These are phyloP conservation scores for Myotis davidii DNA, from an alignment of 2,113 vertebrate genomes.

Conservation along the genomic window DNA sequence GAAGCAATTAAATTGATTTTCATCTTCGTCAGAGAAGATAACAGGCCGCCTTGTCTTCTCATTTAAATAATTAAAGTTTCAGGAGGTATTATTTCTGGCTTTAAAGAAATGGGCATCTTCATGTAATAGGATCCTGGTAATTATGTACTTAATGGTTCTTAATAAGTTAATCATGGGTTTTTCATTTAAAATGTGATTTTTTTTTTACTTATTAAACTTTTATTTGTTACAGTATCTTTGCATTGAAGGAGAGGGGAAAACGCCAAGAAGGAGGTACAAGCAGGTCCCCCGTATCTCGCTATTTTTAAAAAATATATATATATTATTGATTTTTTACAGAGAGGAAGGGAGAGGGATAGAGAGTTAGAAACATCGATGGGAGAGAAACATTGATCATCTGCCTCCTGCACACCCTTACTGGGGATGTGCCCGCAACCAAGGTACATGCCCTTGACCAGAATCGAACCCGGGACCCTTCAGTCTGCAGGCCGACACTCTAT, in stretches of 20 bases:
- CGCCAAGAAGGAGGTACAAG: slow-evolving; percentile 68
- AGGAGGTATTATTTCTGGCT: slow-evolving; percentile 91
- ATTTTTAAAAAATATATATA: not conserved
- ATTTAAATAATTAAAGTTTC: slow-evolving; percentile 94
- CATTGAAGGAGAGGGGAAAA: slow-evolving; percentile 77
- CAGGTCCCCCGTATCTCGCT: slow-evolving; percentile 50
- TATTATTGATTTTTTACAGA: no score
- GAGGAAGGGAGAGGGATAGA: no score
- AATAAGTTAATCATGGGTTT: slow-evolving; percentile 90
- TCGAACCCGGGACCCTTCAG: no score
- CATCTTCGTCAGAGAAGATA: slow-evolving; percentile 92
- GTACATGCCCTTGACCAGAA: no score
- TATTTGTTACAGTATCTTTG: slow-evolving; percentile 85
- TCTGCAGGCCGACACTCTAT: no score
- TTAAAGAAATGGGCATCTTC: slow-evolving; percentile 90
- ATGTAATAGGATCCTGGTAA: slow-evolving; percentile 91
- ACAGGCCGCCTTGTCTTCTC: slow-evolving; percentile 90
- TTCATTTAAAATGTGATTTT: slow-evolving; percentile 88
- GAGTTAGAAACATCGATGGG: no score
- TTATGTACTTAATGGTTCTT: slow-evolving; percentile 90
- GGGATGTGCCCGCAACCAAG: no score
- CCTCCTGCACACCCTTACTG: no score
- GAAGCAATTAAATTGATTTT: slow-evolving; percentile 94
- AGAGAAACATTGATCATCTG: no score
- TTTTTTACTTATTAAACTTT: slow-evolving; percentile 87